A percentile compares a stretch with the other conserved stretches of the same genome.
Evolutionary conservation across 2,888 invertebrate genomes (phyloP).

Genomic region (Leucophenga montana): DNA sequence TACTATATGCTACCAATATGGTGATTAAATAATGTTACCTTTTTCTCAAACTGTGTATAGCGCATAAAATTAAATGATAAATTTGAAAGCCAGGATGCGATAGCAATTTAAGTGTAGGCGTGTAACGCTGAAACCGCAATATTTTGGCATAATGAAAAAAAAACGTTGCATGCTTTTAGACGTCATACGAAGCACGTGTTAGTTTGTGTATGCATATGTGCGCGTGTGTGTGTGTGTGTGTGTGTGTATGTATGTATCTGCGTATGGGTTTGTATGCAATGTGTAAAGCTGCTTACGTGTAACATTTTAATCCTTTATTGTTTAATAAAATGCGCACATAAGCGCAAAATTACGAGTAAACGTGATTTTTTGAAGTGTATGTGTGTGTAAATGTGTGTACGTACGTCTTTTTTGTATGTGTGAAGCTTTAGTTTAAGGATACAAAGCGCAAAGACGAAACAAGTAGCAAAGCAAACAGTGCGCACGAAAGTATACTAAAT

Average conservation of each 20-base stretch:
- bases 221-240: background rate
- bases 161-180: conserved; percentile 15
- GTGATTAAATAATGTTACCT: too few species aligned
- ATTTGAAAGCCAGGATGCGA: too few species aligned
- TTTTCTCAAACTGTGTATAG: too few species aligned
- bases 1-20: too few species aligned
- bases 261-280: background rate
- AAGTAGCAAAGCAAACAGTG: background rate
- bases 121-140: conserved; percentile 20
- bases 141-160: conserved; percentile 19
- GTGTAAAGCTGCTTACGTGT: background rate
- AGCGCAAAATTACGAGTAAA: conserved; percentile 13
- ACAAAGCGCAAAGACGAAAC: background rate
- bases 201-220: background rate
- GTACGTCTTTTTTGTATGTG: background rate
- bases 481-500: background rate
- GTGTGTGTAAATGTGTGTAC: conserved; percentile 1
- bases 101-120: background rate
- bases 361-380: background rate
- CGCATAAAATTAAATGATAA: too few species aligned
- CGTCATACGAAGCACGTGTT: conserved; percentile 5
- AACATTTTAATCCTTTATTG: conserved; percentile 25
- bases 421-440: too few species aligned
- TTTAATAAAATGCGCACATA: conserved; percentile 18
- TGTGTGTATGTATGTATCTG: background rate